Evolutionary conservation across 2,797 vertebrate genomes (phyloP), one percentile per base, ranked within the genome.

Genomic region (Xiphophorus birchmanni): DNA sequence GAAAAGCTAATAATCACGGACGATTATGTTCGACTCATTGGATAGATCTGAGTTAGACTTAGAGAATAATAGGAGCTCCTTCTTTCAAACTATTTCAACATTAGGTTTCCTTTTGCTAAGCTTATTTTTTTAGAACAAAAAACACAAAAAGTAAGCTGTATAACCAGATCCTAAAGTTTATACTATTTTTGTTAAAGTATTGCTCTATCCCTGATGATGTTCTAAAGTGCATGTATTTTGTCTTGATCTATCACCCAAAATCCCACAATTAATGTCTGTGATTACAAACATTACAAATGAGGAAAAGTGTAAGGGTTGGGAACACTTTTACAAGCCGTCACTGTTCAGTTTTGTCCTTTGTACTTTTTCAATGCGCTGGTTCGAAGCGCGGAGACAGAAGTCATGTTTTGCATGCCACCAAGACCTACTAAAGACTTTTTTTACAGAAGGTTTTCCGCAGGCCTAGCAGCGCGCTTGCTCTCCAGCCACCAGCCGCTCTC

Each of bases 21-120:
- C 4, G 73, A 81, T 21, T n/a, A 12, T 0, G 23, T 4, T 77
- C 26, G 35, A 5, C n/a, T 52, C 73, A 79, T 63, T 74, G 74
- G 56, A 84, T 75, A 80, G 0, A 26, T 79, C 72, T 80, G 82
- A 72, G 75, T 73, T 83, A 26, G 65, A 75, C 83, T 87, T 75
- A 5, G 56, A 37, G 44, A 40, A 42, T 69, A 10, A 26, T 42
- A 13, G 40, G 10, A 69, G 11, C 65, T 42, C 21, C 23, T 37
- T 40, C 18, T 69, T 69, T 42, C 21, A 67, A 67, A 67, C 63
- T 21, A 40, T 10, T 40, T 40, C 10, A 21, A 67, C 37, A 40
- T 63, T 6, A 35, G 32, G 21, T 21, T 67, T 12, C 21, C n/a
- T 40, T 32, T 21, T 67, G 29, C 35, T 4, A 10, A 67, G 35